Conservation (phyloP, 2,113 vertebrate genomes). For the Chaetodon trifascialis region DNA sequence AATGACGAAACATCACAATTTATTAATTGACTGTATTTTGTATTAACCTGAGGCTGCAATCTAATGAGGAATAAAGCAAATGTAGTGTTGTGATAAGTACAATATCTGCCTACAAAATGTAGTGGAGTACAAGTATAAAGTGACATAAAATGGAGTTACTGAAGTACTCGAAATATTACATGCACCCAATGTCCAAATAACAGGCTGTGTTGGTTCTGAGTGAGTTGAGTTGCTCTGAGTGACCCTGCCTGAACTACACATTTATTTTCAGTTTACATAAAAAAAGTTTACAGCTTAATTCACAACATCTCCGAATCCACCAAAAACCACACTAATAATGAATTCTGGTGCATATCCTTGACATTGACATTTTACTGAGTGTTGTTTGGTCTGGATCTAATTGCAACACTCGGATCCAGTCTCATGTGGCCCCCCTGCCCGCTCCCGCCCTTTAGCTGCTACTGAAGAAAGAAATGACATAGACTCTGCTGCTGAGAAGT, state of each 20-base stretch:
- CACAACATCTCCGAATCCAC: not conserved
- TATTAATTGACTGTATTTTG: no score
- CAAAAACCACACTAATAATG: conserved; percentile 27
- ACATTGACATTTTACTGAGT: conserved; percentile 17
- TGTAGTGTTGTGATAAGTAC: no score
- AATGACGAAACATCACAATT: no score
- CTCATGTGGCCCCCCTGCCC: conserved; percentile 7
- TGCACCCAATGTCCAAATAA: not conserved
- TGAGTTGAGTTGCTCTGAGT: no score
- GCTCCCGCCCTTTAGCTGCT: conserved; percentile 40
- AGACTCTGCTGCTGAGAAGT: conserved; percentile 21
- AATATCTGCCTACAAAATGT: no score
- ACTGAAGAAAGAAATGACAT: conserved; percentile 56
- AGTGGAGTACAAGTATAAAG: not conserved
- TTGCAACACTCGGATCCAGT: conserved; percentile 45
- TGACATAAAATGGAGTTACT: not conserved
- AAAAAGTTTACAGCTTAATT: not conserved
- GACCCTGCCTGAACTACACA: no score
- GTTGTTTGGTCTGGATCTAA: conserved; percentile 11
- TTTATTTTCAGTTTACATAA: not conserved
- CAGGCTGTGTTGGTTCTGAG: not conserved
- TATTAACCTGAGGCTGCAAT: no score
- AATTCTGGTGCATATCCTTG: conserved; percentile 6
- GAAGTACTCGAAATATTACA: not conserved
- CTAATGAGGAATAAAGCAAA: no score